Base-by-base conservation (phyloP, 2,888 invertebrate genomes). In the Cybosia mesomella region DNA sequence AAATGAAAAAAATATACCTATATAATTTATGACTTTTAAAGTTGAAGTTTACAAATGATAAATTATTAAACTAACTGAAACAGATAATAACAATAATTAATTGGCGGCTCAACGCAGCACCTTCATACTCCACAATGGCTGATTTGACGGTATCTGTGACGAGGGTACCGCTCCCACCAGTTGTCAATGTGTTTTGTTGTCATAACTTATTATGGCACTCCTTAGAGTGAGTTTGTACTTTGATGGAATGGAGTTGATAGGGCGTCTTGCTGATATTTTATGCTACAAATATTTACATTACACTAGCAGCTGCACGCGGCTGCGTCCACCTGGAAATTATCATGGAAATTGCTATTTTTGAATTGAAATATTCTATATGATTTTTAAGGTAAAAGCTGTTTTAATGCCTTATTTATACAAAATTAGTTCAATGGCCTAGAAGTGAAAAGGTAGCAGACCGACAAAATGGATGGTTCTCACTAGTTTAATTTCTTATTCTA, bases 71-170 rank as follows among this genome's bases (percentile, higher is more conserved):
- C 15, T 9, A 39, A 49, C 58, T 36, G 13, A 58, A 49, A 28
- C 43, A 49, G 49, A 49, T 61, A 36, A 60, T 24, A 11, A 10
- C 28, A 39, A 39, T 13, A 54, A 60, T 66, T 66, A 66, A 66
- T 66, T 54, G 24, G 13, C 2, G 22, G 28, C 8, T 58, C 4
- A 15, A 11, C 66, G 64, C 64, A 64, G 61, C 70, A 54, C 49
- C 76, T 67, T 68, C 70, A 58, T 58, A 59, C 65, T 69, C 53
- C 18, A 58, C 66, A 68, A 59, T 67, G 63, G 68, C 69, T 79
- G 77, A 68, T 75, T 69, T 76, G 75, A 76, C 79, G 72, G 74
- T 79, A 78, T 79, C 79, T 70, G 36, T 71, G 78, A 78, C 60
- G 75, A 79, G 79, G 78, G 79, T 78, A 69, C 59, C 22, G n/a